Evolutionary conservation across 2,888 invertebrate genomes (phyloP).

Genomic region (Rhaphigaster nebulosa): DNA sequence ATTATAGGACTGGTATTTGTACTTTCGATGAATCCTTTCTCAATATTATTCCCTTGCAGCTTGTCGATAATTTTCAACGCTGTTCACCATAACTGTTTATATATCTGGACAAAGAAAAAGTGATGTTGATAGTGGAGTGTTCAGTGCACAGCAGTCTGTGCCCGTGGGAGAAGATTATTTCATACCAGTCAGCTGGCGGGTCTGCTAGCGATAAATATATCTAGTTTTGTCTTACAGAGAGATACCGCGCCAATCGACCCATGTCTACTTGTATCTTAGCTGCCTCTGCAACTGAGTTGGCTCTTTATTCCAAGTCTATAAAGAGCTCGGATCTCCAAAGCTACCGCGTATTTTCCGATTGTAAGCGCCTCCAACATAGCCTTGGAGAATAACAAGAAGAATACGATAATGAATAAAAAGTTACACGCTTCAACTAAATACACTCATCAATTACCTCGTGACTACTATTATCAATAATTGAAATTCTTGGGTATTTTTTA

Average conservation of each 20-base stretch:
- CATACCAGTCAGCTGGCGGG: slow-evolving; percentile 5
- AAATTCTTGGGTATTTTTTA: too few relatives aligned
- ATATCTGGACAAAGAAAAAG: not conserved
- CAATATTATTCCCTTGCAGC: not conserved
- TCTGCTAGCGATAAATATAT: slow-evolving; percentile 21
- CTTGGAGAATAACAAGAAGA: too few relatives aligned
- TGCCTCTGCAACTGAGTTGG: not conserved
- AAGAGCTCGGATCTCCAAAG: not conserved
- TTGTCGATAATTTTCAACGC: not conserved
- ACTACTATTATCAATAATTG: too few relatives aligned
- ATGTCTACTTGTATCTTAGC: slow-evolving; percentile 18
- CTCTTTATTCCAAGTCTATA: not conserved
- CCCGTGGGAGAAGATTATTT: slow-evolving; percentile 13
- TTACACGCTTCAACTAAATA: too few relatives aligned
- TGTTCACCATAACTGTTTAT: too few relatives aligned
- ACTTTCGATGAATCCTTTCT: not conserved
- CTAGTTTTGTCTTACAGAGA: slow-evolving; percentile 36
- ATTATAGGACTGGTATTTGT: too few relatives aligned
- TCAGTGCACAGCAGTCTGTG: not conserved
- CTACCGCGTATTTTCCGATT: not conserved
- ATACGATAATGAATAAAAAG: too few relatives aligned
- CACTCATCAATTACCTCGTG: too few relatives aligned
- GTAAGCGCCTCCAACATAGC: not conserved
- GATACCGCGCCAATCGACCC: slow-evolving; percentile 4
- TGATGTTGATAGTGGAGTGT: not conserved